Evolutionary conservation across 2,797 vertebrate species (phyloP), one percentile per base, ranked within the genome.

Genomic region (Poeciliopsis gracilis): DNA sequence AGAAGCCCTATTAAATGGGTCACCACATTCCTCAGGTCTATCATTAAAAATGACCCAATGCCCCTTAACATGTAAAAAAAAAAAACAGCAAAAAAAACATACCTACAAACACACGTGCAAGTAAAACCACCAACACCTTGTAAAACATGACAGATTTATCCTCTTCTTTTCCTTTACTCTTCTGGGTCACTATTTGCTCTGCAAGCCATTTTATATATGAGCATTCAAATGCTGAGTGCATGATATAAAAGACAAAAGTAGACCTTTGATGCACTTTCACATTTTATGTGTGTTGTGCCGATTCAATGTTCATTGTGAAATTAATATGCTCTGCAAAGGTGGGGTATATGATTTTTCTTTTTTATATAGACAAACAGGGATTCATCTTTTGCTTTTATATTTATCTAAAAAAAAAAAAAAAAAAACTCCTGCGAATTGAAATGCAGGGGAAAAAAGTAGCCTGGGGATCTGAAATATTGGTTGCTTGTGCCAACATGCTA

Each of bases 1-100:
- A 86, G 86, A 89, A 91, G 90, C 87, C 88, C 90, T 90, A 90
- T 92, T 94, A 95, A 95, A 88, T 51, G 71, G 78, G 80, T 89
- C 81, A 78, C 78, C 77, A 43, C 94, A 95, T 95, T 95, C 95
- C 91, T 91, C 51, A 75, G 71, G 82, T 82, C 77, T 38, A 78
- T 86, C 82, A 69, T 93, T 91, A 92, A 93, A 94, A 76, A 76
- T 86, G 92, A 93, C 90, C 92, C 75, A 47, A 2, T 80, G 84
- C 28, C 82, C 82, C 81, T 76, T 77, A 45, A 80, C 72, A 75
- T 57, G 73, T 79, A 70, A 43, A 73, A 49, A 73, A 63, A 59
- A 28, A 25, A 73, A 53, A n/a, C 30, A 33, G 2, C 30, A 33
- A 74, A 66, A 61, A 8, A 8, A 7, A 67, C 73, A 78, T 47